Base-by-base conservation (phyloP, 1,140 invertebrate genomes). In the Leguminivora glycinivorella region DNA sequence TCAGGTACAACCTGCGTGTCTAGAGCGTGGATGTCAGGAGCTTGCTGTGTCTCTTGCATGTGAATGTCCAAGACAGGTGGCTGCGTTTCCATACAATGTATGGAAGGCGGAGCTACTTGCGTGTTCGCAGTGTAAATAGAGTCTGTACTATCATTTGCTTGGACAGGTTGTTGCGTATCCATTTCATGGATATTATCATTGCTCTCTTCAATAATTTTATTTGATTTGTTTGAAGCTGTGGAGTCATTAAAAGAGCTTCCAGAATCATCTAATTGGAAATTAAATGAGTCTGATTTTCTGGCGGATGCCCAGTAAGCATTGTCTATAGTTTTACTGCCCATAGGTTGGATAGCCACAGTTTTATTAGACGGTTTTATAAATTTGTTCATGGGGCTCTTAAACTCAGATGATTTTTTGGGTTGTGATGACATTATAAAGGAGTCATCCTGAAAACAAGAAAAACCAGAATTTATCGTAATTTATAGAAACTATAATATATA, bases 341-440 rank as follows among this genome's bases (percentile, higher is more conserved):
- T 67, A 10, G 83, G 76, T 71, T 82, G 77, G 66, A 83, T 82
- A 31, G 75, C 26, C 70, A 83, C 72, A 63, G 79, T 77, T 75
- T 81, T 87, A 6, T 71, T 74, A 31, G 75, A 78, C 10, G 76
- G 67, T 74, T 88, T 89, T 70, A 82, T 69, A 71, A 82, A 82
- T 40, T 82, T 78, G 40, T 72, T 77, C 19, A 76, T 81, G 19
- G 80, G 71, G 70, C 76, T 80, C 56, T 78, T 76, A 70, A 79
- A 78, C 67, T 29, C 67, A 70, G 67, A 63, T 38, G 68, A 40
- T 56, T 68, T 69, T 69, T 81, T 83, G 24, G 75, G 69, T 76
- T 87, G 85, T 63, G 86, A 85, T 63, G 81, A 73, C 34, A 52
- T 76, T 66, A 87, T 74, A 56, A 89, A 85, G 1, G 89, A 89